Percentiles rank a stretch among this genome's conserved stretches.
phyloP scores from a whole-genome alignment of 2,797 vertebrate species.

The Cryptoblepharus egeriae region DNA sequence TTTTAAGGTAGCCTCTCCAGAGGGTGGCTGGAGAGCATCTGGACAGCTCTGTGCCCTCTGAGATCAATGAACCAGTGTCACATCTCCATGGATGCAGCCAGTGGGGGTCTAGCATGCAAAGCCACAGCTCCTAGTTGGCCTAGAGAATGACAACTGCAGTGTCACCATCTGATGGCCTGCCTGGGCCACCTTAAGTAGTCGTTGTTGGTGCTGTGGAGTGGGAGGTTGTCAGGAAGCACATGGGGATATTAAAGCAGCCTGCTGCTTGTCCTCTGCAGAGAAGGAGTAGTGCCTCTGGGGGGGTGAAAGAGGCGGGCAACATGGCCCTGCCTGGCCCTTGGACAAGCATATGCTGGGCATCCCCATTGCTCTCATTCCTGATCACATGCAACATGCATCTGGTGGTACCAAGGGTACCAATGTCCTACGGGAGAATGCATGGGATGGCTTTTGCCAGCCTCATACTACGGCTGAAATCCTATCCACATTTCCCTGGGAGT shows the following conservation, averaged over 20 bases:
- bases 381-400: no score
- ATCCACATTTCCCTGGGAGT: no score
- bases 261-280: no score
- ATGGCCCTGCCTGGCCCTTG: no score
- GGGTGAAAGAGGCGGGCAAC: neutral
- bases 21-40: neutral
- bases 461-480: no score
- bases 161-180: neutral
- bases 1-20: constrained; percentile 82
- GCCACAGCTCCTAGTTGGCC: fast-evolving
- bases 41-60: fast-evolving
- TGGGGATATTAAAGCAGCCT: constrained; percentile 66
- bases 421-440: neutral
- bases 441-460: neutral
- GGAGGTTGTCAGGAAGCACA: constrained; percentile 62
- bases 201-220: constrained; percentile 46
- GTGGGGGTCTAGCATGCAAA: fast-evolving
- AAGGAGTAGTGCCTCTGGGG: neutral
- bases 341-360: neutral
- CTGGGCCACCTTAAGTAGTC: constrained; percentile 71
- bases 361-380: neutral
- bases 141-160: fast-evolving
- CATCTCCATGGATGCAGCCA: fast-evolving
- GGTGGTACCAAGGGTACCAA: no score
- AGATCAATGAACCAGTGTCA: neutral